Conservation (phyloP, 2,113 vertebrate species). For the Telmatochromis sp. region DNA sequence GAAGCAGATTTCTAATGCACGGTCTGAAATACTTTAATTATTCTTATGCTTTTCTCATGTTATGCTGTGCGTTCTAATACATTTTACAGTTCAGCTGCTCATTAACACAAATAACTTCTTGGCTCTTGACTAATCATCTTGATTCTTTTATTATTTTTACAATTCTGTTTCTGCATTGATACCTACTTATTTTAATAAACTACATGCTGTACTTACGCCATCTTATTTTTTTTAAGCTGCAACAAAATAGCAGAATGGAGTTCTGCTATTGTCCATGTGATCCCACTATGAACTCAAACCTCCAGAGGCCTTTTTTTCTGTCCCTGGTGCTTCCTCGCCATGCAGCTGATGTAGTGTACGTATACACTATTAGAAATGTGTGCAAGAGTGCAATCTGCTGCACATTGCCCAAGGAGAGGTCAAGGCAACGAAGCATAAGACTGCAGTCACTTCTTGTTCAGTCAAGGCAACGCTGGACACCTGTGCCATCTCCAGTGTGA, state of each 20-base stretch:
- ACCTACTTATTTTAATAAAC: not conserved
- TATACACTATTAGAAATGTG: not conserved
- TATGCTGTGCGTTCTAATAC: not conserved
- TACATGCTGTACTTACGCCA: not conserved
- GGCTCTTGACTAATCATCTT: not conserved
- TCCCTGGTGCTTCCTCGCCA: not conserved
- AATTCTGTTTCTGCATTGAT: not conserved
- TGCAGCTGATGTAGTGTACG: not conserved
- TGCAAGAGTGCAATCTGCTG: conserved; percentile 28
- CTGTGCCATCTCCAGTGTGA: conserved; percentile 30
- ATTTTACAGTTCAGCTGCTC: not conserved
- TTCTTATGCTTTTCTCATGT: not conserved
- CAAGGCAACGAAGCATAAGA: conserved; percentile 42
- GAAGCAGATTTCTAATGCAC: not conserved
- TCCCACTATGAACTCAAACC: not conserved
- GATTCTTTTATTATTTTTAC: not conserved
- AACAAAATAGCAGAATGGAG: not conserved
- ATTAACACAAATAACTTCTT: not conserved
- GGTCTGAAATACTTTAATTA: not conserved
- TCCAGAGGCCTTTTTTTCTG: not conserved
- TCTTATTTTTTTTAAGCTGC: not conserved
- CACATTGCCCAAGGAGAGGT: conserved; percentile 34
- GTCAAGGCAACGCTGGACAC: conserved; percentile 22
- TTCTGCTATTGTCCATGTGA: not conserved
- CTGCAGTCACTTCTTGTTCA: conserved; percentile 51